Evolutionary conservation across 2,888 invertebrate species (phyloP), one percentile per base, ranked within the genome.

Genomic region (Cheilosia vernalis): DNA sequence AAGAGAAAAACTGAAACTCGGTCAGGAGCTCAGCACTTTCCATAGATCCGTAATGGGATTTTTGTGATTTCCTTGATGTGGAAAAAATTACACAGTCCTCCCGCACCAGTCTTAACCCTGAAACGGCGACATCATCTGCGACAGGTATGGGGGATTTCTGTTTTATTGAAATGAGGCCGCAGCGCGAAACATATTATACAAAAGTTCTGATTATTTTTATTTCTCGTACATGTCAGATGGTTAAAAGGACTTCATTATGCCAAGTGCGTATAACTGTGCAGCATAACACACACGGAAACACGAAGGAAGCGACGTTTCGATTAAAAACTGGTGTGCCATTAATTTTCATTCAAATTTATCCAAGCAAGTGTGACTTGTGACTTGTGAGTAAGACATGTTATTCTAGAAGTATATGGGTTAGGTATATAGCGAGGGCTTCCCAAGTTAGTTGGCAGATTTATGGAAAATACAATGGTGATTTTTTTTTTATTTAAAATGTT

Each of bases 361-460:
- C 51, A 66, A 53, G 15, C n/a, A n/a, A n/a, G n/a, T 17, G 7
- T 17, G 7, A 2, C 21, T 6, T 17, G 7, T 17, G 7, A 2
- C 21, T 6, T 17, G 7, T 17, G 7, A 2, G 6, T 5, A 4
- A 6, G 44, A 44, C 15, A 17, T 2, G 17, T 44, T 6, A n/a
- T n/a, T 15, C 5, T 21, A 21, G 2, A 21, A 21, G 21, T 21
- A n/a, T n/a, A n/a, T n/a, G n/a, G n/a, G n/a, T n/a, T n/a, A 21
- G 21, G 21, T n/a, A n/a, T 42, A n/a, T 4, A 42, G n/a, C 13
- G 5, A 42, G 42, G 42, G 5, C 6, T 4, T 44, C 6, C n/a
- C 3, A 42, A 30, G 19, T 0, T 19, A 47, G 37, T 64, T 27
- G 24, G 37, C 37, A 64, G 37, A 64, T 51, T 33, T 63, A 63